Evolutionary conservation across 92 coral and sea anemone genomes (phyloP).

Genomic region (Actinernus sp.): DNA sequence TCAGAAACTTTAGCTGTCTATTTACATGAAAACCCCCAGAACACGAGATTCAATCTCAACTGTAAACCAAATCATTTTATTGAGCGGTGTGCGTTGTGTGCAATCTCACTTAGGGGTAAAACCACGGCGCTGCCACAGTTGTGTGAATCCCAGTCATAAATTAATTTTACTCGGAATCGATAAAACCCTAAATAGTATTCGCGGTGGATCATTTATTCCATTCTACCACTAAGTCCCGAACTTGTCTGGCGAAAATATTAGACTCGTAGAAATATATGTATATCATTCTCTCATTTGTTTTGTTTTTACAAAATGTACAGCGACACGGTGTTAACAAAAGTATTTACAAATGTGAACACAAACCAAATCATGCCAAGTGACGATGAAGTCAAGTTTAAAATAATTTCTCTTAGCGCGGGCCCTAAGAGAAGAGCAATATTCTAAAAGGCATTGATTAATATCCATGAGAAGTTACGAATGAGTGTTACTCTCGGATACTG

Average conservation of each 20-base stretch:
- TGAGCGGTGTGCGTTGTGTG: too few relatives aligned
- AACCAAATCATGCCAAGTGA: background rate
- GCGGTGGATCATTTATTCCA: background rate
- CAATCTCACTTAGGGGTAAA: background rate
- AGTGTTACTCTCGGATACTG: background rate
- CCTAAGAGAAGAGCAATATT: background rate
- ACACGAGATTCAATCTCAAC: too few relatives aligned
- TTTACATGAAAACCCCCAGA: too few relatives aligned
- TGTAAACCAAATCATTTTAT: too few relatives aligned
- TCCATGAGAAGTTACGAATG: too few relatives aligned
- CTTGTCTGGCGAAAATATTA: background rate
- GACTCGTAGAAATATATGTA: constrained; percentile 1
- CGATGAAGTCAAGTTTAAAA: background rate
- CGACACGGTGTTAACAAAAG: background rate
- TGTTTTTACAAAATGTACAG: background rate
- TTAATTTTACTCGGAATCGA: background rate
- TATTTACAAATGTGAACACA: background rate
- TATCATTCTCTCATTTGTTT: background rate
- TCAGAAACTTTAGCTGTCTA: background rate
- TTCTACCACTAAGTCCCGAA: background rate
- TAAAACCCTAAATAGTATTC: background rate
- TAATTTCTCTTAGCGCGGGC: background rate
- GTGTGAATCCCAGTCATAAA: background rate
- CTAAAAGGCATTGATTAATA: too few relatives aligned
- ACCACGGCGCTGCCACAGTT: background rate